Evolutionary conservation across 2,113 vertebrate species (phyloP), one percentile per base, ranked within the genome.

Genomic region (Psammodynastes pulverulentus): DNA sequence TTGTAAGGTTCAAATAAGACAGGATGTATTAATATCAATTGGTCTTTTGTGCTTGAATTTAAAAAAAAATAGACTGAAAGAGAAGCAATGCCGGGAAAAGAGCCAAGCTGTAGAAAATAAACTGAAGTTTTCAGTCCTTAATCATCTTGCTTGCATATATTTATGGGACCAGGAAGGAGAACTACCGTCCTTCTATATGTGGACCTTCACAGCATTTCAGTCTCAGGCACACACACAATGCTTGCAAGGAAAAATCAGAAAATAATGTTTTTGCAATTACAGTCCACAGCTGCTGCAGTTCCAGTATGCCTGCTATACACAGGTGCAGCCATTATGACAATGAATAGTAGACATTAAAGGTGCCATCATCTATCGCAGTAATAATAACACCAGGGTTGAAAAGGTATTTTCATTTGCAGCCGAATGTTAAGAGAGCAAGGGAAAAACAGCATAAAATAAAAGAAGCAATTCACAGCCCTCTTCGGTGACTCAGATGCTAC

Each of bases 241-340:
- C 97, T 98, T 98, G 97, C 97, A 94, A 95, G 96, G 96, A 26
- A 97, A 97, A 98, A 98, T 96, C 95, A 97, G 94, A 95, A 98
- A 98, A 98, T 97, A 97, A 97, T 97, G 97, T 96, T 97, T 88
- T 97, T 97, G 97, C 97, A 97, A 98, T 98, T 98, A 98, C 94
- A 90, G 95, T 86, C 95, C 94, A 95, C 97, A 98, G 98, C 98
- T 97, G 97, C 97, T 51, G 79, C 95, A 88, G 96, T 90, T 94
- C 96, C 97, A 95, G 94, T 89, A 15, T 84, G 45, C 54, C 13
- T 95, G 95, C 96, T 93, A 93, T 95, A 96, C 97, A 97, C 97
- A 98, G 98, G 98, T 98, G 98, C 97, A 95, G 98, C 97, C 97
- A 97, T 98, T 98, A 98, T 95, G 96, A 97, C 98, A 97, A 97